phyloP scores from a whole-genome alignment of 2,888 invertebrate species.

The Agonopterix subpropinquella region DNA sequence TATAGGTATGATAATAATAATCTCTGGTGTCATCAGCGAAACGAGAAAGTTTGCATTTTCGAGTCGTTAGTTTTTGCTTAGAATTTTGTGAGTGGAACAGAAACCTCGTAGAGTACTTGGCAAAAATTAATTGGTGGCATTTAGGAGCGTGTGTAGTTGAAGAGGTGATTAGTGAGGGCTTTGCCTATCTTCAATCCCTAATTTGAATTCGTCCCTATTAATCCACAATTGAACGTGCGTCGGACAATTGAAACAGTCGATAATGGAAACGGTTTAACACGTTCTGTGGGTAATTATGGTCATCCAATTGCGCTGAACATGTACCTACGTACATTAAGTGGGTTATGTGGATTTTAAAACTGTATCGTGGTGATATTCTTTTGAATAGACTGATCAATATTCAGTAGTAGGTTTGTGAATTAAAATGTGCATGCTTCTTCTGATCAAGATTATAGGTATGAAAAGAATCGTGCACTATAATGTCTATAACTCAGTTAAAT shows the following conservation, averaged over 20 bases:
- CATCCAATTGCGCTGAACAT: slow-evolving; percentile 38
- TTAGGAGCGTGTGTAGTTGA: slow-evolving; percentile 28
- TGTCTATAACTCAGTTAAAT: not conserved
- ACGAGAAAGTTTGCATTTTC: slow-evolving; percentile 38
- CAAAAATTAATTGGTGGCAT: slow-evolving; percentile 39
- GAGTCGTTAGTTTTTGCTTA: slow-evolving; percentile 13
- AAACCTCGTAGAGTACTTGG: slow-evolving; percentile 14
- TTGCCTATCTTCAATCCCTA: slow-evolving; percentile 46
- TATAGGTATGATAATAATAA: slow-evolving; percentile 38
- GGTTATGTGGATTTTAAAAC: too few species aligned
- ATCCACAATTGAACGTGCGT: slow-evolving; percentile 50
- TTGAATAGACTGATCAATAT: too few species aligned
- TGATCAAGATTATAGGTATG: too few species aligned
- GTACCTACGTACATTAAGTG: not conserved
- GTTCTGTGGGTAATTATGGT: slow-evolving; percentile 58
- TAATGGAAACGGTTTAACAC: slow-evolving; percentile 50
- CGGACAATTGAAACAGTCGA: slow-evolving; percentile 50
- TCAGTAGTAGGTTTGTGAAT: too few species aligned
- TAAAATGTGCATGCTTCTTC: too few species aligned
- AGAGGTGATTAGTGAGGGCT: slow-evolving; percentile 53
- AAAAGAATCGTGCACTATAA: not conserved
- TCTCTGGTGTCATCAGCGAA: slow-evolving; percentile 41
- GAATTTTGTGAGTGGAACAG: slow-evolving; percentile 3
- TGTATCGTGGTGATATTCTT: too few species aligned
- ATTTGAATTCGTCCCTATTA: slow-evolving; percentile 48